A percentile compares a stretch with the other conserved stretches of the same genome.
Evolutionary conservation across 35 echinoderm and acorn worm genomes (phyloP).

Genomic region (Lytechinus pictus): DNA sequence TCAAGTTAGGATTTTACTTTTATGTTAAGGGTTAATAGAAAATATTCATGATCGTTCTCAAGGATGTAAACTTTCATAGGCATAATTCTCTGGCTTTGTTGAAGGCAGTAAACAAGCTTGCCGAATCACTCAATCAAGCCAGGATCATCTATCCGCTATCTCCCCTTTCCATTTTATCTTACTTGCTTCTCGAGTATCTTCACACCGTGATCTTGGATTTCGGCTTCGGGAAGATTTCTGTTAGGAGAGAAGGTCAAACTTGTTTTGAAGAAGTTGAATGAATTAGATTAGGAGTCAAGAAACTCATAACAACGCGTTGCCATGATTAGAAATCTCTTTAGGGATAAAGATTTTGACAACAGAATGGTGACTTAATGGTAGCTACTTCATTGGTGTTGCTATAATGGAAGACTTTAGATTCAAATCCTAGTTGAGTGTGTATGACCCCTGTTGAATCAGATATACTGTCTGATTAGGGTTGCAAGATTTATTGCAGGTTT

Average conservation of each 20-base stretch:
- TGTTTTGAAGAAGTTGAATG: neutral
- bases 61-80: neutral
- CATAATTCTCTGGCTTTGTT: neutral
- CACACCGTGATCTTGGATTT: neutral
- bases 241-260: conserved; percentile 9
- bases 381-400: neutral
- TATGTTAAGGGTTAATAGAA: no score
- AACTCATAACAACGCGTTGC: neutral
- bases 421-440: neutral
- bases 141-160: neutral
- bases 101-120: neutral
- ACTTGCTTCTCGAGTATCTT: neutral
- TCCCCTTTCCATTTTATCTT: neutral
- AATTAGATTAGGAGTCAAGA: neutral
- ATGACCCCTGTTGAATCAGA: neutral
- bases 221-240: neutral
- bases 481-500: neutral
- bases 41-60: neutral
- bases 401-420: neutral
- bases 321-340: neutral
- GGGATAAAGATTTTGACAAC: neutral
- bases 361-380: neutral
- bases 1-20: no score
- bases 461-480: neutral
- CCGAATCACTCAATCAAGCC: neutral